These are phyloP conservation scores for Ptilorrhoa leucosticta DNA, from an alignment of 2,113 vertebrate genomes.

Conservation along the genomic window DNA sequence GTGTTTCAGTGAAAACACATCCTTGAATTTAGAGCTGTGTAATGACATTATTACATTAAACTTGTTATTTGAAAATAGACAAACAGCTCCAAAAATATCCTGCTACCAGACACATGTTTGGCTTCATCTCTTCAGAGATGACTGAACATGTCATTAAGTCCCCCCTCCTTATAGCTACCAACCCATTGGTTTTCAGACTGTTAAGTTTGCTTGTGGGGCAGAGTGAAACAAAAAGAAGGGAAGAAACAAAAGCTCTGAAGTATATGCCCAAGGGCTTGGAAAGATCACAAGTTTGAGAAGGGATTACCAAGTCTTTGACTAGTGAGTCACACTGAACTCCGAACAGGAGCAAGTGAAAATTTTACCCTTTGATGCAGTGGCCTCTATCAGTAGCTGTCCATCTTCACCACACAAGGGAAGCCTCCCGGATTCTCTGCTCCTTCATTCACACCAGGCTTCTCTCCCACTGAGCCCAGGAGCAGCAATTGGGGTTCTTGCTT, in stretches of 20 bases:
- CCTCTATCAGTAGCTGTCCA: background rate
- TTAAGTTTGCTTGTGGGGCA: background rate
- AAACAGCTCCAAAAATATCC: constrained; percentile 17
- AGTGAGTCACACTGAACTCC: background rate
- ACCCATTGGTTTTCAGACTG: background rate
- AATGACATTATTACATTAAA: constrained; percentile 22
- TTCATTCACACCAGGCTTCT: background rate
- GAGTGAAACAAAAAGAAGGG: background rate
- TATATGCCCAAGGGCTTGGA: background rate
- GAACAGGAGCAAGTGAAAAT: background rate
- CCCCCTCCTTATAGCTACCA: background rate
- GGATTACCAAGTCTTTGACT: background rate
- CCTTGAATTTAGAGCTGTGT: background rate
- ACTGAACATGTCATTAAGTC: background rate
- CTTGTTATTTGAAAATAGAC: constrained; percentile 20
- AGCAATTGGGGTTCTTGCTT: background rate
- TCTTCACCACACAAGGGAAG: background rate
- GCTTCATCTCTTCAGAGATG: background rate
- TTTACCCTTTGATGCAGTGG: background rate
- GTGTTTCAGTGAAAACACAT: constrained; percentile 16
- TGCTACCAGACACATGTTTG: background rate
- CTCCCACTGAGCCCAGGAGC: background rate
- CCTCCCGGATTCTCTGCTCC: background rate
- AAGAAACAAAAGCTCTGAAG: background rate
- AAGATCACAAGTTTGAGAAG: background rate